These are phyloP conservation scores for Rhinogobio ventralis DNA, from an alignment of 2,797 vertebrate genomes.

Conservation along the genomic window DNA sequence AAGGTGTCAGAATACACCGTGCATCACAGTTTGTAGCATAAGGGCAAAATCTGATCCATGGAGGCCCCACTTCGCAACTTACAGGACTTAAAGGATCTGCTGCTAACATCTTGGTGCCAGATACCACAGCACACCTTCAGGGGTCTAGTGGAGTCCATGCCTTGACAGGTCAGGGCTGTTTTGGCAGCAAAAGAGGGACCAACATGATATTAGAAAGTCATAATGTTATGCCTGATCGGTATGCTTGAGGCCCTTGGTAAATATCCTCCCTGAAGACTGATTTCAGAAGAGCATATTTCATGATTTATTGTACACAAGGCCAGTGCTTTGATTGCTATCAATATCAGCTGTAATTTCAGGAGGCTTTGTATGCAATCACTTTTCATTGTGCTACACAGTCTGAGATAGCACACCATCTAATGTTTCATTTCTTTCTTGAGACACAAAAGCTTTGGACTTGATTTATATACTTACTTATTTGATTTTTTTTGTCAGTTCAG, in stretches of 20 bases:
- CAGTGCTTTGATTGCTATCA: neutral
- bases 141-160: no score
- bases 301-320: neutral
- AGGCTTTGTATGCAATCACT: neutral
- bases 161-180: no score
- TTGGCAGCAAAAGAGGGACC: no score
- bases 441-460: conserved; percentile 15
- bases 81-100: no score
- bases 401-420: conserved; percentile 4
- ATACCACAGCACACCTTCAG: no score
- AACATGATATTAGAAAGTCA: no score
- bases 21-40: no score
- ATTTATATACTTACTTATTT: conserved; percentile 29
- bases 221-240: neutral
- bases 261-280: neutral
- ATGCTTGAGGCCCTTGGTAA: neutral
- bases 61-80: no score
- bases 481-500: conserved; percentile 6
- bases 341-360: conserved; percentile 10
- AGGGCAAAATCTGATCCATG: no score
- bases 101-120: no score
- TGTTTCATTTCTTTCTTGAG: conserved; percentile 16
- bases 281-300: neutral
- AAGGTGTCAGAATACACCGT: no score
- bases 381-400: conserved; percentile 5